Percentiles rank a stretch among this genome's conserved stretches.
Conservation (phyloP, 2,113 vertebrate genomes). For the Reinhardtius hippoglossoides region DNA sequence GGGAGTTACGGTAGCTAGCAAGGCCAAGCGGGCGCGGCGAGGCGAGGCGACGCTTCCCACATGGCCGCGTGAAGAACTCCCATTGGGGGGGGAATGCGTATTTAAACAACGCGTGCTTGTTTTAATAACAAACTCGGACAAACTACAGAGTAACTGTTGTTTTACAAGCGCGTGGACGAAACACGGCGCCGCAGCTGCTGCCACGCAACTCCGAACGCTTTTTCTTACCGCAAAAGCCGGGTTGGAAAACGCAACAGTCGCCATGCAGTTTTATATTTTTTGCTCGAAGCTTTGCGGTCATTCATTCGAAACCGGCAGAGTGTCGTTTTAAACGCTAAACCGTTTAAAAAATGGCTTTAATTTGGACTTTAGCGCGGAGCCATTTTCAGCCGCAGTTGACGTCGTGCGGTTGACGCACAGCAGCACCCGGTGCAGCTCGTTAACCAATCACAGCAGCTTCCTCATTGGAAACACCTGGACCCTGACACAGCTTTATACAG, state of each 20-base stretch:
- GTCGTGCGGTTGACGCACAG: neutral
- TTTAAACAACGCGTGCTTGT: neutral
- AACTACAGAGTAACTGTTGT: neutral
- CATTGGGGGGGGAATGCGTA: neutral
- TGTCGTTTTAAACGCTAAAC: neutral
- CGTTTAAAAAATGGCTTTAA: neutral
- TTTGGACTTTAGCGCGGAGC: neutral
- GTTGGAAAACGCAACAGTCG: too few relatives aligned
- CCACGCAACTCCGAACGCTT: neutral
- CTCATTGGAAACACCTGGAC: neutral
- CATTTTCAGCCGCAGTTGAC: neutral
- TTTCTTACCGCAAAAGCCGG: too few relatives aligned
- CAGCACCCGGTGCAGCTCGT: slow-evolving; percentile 55
- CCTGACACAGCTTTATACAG: neutral
- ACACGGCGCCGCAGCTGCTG: neutral
- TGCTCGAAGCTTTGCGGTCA: neutral
- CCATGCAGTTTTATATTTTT: neutral
- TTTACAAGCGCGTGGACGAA: neutral
- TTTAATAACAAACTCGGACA: neutral
- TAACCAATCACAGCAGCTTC: slow-evolving; percentile 29
- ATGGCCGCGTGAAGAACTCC: neutral
- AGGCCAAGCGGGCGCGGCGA: neutral
- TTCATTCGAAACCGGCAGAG: too few relatives aligned
- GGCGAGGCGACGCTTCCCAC: neutral
- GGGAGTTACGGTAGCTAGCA: neutral